Evolutionary conservation across 2,888 invertebrate genomes (phyloP), one percentile per base, ranked within the genome.

Genomic region (Lepidonotus clava): DNA sequence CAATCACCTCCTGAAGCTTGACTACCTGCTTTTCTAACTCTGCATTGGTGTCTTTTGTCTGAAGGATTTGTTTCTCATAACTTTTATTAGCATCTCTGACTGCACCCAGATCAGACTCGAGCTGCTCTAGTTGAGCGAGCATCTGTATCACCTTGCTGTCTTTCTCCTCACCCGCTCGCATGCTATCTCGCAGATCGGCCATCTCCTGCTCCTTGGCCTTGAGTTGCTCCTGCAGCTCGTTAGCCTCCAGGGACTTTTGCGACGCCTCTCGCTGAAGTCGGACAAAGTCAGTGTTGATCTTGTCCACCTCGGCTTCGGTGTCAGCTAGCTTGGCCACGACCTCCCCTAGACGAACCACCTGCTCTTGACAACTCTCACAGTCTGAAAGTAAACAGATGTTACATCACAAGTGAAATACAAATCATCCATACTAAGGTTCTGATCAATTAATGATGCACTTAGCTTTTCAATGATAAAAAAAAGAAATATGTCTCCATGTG

Each of bases 251-350:
- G 24, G 77, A 36, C 21, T 46, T 32, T 38, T 34, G 28, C 11
- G 85, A 61, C n/a, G 86, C 86, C 83, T 88, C 56, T 8, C 71
- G 36, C 51, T 56, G 67, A 1, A 83, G 66, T 0, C 83, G 34
- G 14, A 83, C 71, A 51, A 40, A 84, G 14, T 87, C 84, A 67
- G 83, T 86, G 86, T 83, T 67, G 14, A 67, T 84, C 28, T 87
- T 86, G 61, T 80, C 32, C 14, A 83, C 86, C 53, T 86, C 85
- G 56, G 90, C 90, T 83, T 84, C 83, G 88, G 46, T 80, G 71
- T 85, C 85, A 11, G 85, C 85, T 14, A 85, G 85, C 40, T 87
- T 86, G 18, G 61, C 67, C 0, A 86, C 71, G 67, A 86, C n/a
- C 51, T 83, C 71, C 1, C 41, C 71, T 5, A 86, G 41, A 21